Evolutionary conservation across 2,888 invertebrate species (phyloP).

Genomic region (Rhingia campestris): DNA sequence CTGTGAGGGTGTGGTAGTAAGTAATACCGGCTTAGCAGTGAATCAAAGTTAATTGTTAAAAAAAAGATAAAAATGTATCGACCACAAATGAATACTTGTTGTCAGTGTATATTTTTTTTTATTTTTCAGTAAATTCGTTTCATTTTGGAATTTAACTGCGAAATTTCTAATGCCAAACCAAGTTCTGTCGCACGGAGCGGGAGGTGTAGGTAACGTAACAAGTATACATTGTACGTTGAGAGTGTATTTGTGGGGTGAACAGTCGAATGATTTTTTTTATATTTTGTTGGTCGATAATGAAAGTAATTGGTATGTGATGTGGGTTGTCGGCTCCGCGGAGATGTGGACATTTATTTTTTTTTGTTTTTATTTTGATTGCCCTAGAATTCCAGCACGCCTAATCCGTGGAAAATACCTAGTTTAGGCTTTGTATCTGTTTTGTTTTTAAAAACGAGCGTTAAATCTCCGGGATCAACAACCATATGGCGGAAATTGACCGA

Average conservation of each 20-base stretch:
- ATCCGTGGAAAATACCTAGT: too few relatives aligned
- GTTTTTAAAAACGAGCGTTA: too few relatives aligned
- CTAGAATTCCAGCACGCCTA: too few relatives aligned
- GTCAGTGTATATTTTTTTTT: background rate
- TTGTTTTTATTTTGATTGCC: too few relatives aligned
- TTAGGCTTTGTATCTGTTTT: too few relatives aligned
- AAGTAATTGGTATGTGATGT: background rate
- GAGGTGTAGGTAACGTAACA: background rate
- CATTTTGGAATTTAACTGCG: conserved; percentile 1
- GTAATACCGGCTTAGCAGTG: conserved; percentile 36
- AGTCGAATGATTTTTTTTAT: conserved; percentile 7
- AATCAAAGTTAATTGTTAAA: conserved; percentile 37
- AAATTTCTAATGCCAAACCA: conserved; percentile 3
- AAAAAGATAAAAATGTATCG: conserved; percentile 10
- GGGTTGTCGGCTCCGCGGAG: too few relatives aligned
- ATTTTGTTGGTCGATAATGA: background rate
- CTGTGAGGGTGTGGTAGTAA: background rate
- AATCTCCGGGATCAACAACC: too few relatives aligned
- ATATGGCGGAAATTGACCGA: too few relatives aligned
- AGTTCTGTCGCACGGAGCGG: background rate
- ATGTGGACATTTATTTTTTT: too few relatives aligned
- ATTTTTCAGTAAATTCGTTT: background rate
- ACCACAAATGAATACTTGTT: conserved; percentile 5
- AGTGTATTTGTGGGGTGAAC: conserved; percentile 4
- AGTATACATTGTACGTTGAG: too few relatives aligned